Conservation (phyloP, 2,888 invertebrate genomes). For the Nudaria mundana region DNA sequence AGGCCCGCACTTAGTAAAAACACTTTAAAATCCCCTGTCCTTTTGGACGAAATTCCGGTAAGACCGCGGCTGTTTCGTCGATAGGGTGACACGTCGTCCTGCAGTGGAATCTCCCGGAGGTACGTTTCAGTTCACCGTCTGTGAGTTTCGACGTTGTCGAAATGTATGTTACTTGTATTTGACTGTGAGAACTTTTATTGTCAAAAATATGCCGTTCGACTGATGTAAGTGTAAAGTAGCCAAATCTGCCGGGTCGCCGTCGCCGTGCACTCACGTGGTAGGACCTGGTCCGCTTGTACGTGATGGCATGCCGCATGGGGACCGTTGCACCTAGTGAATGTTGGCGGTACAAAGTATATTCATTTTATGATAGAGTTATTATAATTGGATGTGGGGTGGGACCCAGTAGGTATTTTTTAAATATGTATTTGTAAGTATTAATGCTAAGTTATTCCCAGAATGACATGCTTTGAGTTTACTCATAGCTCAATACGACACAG, state of each 20-base stretch:
- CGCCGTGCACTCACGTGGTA: no score
- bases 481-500: conserved; percentile 34
- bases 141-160: conserved; percentile 34
- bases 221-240: conserved; percentile 59
- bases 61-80: conserved; percentile 24
- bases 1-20: conserved; percentile 29
- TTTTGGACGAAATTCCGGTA: conserved; percentile 40
- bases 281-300: no score
- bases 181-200: conserved; percentile 39
- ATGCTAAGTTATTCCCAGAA: conserved; percentile 74
- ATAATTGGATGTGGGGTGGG: conserved; percentile 68
- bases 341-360: conserved; percentile 67
- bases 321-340: conserved; percentile 70
- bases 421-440: conserved; percentile 71
- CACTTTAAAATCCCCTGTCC: conserved; percentile 31
- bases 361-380: conserved; percentile 52
- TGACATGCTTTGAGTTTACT: conserved; percentile 62
- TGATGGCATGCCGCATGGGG: no score
- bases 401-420: conserved; percentile 72
- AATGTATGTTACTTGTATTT: conserved; percentile 36
- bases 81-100: conserved; percentile 14
- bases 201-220: conserved; percentile 56
- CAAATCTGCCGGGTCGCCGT: no score
- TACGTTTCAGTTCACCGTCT: conserved; percentile 32
- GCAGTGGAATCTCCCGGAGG: conserved; percentile 28